phyloP scores from a whole-genome alignment of 2,113 vertebrate genomes.

The Uropsilus gracilis region DNA sequence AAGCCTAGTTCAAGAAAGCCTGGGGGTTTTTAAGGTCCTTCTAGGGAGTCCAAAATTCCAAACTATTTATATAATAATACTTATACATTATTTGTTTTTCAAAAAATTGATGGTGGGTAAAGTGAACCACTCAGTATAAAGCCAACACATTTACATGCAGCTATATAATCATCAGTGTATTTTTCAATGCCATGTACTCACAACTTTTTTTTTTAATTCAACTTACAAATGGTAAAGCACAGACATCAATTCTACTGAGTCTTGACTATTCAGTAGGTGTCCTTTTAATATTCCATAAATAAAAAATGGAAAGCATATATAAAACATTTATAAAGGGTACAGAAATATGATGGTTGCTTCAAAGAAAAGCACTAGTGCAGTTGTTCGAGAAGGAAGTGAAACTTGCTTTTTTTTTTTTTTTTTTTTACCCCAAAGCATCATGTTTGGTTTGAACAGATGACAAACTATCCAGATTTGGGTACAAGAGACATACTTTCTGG shows the following conservation, averaged over 20 bases:
- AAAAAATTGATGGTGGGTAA: not conserved
- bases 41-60: not conserved
- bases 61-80: not conserved
- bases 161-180: rapidly evolving
- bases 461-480: not conserved
- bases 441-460: not conserved
- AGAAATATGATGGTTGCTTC: not conserved
- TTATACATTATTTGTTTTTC: not conserved
- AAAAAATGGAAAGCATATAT: not conserved
- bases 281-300: not conserved
- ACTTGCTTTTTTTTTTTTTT: not conserved
- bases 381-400: not conserved
- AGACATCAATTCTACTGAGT: not conserved
- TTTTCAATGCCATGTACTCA: not conserved
- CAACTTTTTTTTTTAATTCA: not conserved
- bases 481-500: not conserved
- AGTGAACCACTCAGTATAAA: not conserved
- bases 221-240: not conserved
- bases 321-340: too few relatives aligned
- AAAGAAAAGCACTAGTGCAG: not conserved
- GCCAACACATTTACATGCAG: not conserved
- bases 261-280: not conserved
- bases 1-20: not conserved
- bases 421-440: not conserved
- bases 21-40: not conserved